Evolutionary conservation across 1,140 invertebrate species (phyloP).

Genomic region (Dendrolimus punctatus): DNA sequence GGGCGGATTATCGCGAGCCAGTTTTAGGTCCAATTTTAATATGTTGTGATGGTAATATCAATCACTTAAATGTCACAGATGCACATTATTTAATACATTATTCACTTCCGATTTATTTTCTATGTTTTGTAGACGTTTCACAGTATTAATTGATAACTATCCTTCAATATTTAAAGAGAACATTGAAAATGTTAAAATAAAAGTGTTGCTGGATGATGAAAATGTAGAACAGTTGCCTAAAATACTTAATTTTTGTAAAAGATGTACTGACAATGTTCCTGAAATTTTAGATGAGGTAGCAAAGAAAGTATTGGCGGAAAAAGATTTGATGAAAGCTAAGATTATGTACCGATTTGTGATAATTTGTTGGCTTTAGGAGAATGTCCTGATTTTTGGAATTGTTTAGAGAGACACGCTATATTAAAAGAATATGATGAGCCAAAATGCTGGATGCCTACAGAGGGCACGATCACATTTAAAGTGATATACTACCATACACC

Average conservation of each 20-base stretch:
- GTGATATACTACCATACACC: constrained; percentile 48
- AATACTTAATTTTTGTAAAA: constrained; percentile 54
- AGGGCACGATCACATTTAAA: constrained; percentile 51
- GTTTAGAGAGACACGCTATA: constrained; percentile 41
- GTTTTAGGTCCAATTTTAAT: constrained; percentile 45
- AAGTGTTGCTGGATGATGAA: constrained; percentile 48
- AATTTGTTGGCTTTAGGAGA: constrained; percentile 41
- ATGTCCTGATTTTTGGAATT: constrained; percentile 52
- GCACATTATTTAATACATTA: constrained; percentile 54
- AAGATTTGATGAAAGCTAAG: constrained; percentile 41
- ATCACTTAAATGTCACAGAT: constrained; percentile 51
- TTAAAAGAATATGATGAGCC: constrained; percentile 40
- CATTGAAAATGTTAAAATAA: constrained; percentile 37
- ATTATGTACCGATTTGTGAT: constrained; percentile 46
- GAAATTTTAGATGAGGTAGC: constrained; percentile 30
- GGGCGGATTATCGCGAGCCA: constrained; percentile 46
- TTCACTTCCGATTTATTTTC: constrained; percentile 52
- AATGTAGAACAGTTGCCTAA: constrained; percentile 57
- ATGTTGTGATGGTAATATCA: constrained; percentile 58
- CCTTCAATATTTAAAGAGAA: constrained; percentile 46
- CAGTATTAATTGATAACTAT: constrained; percentile 56
- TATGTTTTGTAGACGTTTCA: constrained; percentile 53
- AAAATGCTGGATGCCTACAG: constrained; percentile 47
- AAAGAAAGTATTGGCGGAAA: constrained; percentile 31
- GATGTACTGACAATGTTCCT: constrained; percentile 44